These are phyloP conservation scores for Cyanoderma ruficeps DNA, from an alignment of 2,113 vertebrate genomes.

Conservation along the genomic window DNA sequence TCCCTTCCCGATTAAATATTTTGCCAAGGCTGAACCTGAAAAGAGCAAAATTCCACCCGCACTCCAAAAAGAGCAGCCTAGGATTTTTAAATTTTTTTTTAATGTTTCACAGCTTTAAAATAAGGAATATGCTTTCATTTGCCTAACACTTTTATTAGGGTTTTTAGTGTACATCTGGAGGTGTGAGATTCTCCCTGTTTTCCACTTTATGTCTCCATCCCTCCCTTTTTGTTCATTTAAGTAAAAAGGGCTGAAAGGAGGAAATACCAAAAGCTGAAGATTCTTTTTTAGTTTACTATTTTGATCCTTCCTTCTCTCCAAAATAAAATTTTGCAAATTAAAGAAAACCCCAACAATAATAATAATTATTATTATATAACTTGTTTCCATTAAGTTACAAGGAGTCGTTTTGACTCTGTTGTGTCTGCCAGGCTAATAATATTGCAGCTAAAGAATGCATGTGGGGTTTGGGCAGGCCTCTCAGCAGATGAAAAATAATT, in stretches of 20 bases:
- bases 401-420: background rate
- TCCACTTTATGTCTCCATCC: background rate
- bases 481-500: conserved; percentile 32
- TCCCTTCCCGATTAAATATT: background rate
- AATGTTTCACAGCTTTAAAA: background rate
- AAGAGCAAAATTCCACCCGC: background rate
- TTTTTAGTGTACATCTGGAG: conserved; percentile 20
- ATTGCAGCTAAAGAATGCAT: background rate
- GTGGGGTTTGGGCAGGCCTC: background rate
- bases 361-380: background rate
- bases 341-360: background rate
- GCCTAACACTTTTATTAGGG: background rate
- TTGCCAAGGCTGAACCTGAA: background rate
- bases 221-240: background rate
- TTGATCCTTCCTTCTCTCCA: background rate
- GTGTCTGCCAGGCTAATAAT: background rate
- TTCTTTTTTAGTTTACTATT: background rate
- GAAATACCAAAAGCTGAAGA: background rate
- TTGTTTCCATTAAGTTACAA: background rate
- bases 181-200: background rate
- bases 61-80: background rate
- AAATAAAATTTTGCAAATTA: background rate
- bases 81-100: background rate
- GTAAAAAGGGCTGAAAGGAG: background rate
- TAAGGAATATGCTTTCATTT: background rate